Conservation (phyloP, 2,888 invertebrate genomes). For the Morpho deidamia region DNA sequence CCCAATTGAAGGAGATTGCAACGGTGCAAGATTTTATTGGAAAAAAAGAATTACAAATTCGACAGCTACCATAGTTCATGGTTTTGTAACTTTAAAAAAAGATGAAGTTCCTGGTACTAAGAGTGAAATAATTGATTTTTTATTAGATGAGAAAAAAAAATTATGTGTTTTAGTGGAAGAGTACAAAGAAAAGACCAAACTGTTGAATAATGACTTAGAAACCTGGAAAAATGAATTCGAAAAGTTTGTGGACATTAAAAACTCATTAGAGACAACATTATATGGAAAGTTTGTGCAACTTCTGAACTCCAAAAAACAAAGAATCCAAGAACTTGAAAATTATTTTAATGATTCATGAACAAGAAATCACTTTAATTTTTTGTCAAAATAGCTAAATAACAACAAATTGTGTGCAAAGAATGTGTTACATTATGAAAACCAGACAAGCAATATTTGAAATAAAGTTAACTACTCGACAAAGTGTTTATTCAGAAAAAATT, state of each 20-base stretch:
- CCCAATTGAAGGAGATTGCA: constrained; percentile 19
- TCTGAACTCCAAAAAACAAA: constrained; percentile 56
- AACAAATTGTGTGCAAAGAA: no score
- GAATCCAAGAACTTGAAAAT: constrained; percentile 52
- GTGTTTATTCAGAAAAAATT: no score
- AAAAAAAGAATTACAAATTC: constrained; percentile 41
- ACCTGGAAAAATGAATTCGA: constrained; percentile 44
- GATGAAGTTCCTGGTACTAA: constrained; percentile 32
- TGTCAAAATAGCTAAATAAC: no score
- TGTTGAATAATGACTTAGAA: constrained; percentile 35
- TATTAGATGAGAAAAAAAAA: constrained; percentile 44
- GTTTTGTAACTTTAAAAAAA: constrained; percentile 37
- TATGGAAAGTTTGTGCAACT: constrained; percentile 59
- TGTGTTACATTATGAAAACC: no score
- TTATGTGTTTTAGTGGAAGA: constrained; percentile 30
- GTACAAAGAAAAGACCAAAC: constrained; percentile 27
- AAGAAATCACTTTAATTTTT: neutral
- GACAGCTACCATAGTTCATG: constrained; percentile 36
- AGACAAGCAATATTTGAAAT: no score
- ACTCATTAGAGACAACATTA: constrained; percentile 41
- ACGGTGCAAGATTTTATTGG: constrained; percentile 45
- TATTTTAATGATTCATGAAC: constrained; percentile 33
- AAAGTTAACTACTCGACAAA: no score
- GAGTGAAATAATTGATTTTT: constrained; percentile 42
- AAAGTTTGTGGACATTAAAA: constrained; percentile 44